Evolutionary conservation across 2,113 vertebrate genomes (phyloP).

Genomic region (Spermophilus dauricus): DNA sequence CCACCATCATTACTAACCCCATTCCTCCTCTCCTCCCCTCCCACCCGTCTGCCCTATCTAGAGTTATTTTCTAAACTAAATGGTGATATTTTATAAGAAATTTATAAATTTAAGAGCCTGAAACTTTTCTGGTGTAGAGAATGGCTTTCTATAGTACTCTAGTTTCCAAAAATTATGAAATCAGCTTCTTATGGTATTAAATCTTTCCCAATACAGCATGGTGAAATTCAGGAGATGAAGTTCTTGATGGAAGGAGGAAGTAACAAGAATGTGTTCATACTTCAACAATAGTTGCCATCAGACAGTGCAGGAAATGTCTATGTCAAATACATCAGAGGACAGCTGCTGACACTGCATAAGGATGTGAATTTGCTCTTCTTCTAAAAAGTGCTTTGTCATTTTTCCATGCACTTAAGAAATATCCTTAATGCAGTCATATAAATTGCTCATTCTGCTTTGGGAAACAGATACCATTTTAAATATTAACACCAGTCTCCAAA

Average conservation of each 20-base stretch:
- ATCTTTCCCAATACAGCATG: background rate
- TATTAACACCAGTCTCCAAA: background rate
- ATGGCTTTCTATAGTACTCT: background rate
- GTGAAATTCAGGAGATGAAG: background rate
- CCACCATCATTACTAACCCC: too few relatives aligned
- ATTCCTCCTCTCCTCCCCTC: too few relatives aligned
- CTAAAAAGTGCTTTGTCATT: background rate
- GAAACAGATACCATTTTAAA: constrained; percentile 22
- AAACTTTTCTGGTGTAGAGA: background rate
- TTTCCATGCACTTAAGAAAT: background rate
- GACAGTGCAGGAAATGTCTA: background rate
- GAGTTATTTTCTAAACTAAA: background rate
- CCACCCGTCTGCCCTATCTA: too few relatives aligned
- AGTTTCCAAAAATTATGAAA: constrained; percentile 22
- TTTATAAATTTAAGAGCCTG: background rate
- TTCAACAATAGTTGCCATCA: background rate
- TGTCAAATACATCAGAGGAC: background rate
- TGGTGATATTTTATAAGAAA: background rate
- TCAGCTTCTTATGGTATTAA: background rate
- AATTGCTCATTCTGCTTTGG: constrained; percentile 25
- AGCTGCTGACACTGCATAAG: background rate
- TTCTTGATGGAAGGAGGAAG: background rate
- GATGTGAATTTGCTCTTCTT: background rate
- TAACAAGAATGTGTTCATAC: background rate
- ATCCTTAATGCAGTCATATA: background rate